These are phyloP conservation scores for Polydrusus cervinus DNA, from an alignment of 2,888 invertebrate species.

Conservation along the genomic window DNA sequence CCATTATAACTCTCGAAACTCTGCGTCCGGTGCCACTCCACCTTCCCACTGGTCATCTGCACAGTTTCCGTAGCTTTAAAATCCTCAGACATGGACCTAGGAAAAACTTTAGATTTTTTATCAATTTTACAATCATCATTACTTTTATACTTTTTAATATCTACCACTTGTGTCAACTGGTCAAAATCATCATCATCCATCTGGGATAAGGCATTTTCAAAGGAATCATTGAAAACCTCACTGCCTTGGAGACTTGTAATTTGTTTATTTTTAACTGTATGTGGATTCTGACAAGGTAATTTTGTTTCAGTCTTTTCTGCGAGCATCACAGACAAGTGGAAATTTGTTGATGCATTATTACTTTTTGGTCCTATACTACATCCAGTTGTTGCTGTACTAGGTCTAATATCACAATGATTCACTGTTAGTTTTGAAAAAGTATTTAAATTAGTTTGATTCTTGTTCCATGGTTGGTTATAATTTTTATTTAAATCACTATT, in stretches of 20 bases:
- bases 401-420: slow-evolving; percentile 5
- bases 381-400: background rate
- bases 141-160: slow-evolving; percentile 33
- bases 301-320: background rate
- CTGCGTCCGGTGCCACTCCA: slow-evolving; percentile 62
- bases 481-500: background rate
- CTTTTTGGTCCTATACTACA: background rate
- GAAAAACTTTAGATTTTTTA: slow-evolving; percentile 51
- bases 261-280: slow-evolving; percentile 5
- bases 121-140: slow-evolving; percentile 9
- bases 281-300: background rate
- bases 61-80: background rate
- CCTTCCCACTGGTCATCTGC: slow-evolving; percentile 54
- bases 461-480: background rate
- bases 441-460: background rate
- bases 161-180: slow-evolving; percentile 49
- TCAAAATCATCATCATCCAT: slow-evolving; percentile 44
- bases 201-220: slow-evolving; percentile 60
- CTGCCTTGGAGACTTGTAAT: slow-evolving; percentile 11
- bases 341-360: background rate
- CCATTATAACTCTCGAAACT: slow-evolving; percentile 62
- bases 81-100: slow-evolving; percentile 56
- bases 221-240: slow-evolving; percentile 60
- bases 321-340: background rate
- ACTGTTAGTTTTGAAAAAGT: background rate